Base-by-base conservation (phyloP, 2,113 vertebrate genomes). In the Lagopus leucura region DNA sequence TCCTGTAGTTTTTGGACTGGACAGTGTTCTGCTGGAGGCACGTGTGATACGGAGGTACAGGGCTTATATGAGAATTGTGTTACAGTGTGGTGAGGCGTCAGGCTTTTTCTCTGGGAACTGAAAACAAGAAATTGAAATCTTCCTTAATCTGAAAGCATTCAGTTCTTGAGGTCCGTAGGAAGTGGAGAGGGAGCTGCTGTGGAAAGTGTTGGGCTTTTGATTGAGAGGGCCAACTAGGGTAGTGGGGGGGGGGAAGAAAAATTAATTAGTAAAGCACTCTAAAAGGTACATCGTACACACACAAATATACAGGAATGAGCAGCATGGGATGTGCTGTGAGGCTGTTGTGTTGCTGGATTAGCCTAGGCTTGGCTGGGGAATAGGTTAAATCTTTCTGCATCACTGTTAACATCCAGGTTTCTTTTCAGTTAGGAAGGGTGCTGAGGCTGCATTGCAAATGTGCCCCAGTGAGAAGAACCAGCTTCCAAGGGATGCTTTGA, bases 1-100 rank as follows among this genome's bases (percentile, higher is more conserved):
- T 66, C 4, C 25, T 38, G 0, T 24, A 34, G n/a, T 27, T 64
- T 60, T 25, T 70, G 38, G 16, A 3, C 18, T 36, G 52, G 3
- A 8, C 30, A 28, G 61, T 40, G 75, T 36, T 4, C 20, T 50
- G 40, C 34, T 40, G 58, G 64, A 45, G 14, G 32, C 8, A 32
- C 5, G 4, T 13, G 3, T 60, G 45, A 30, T 27, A 0, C 0
- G 15, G 7, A 47, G 65, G 6, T 52, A 19, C 0, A 8, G 43
- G 11, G 25, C 11, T 88, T 1, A 24, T 16, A 11, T 30, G 16
- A 36, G 22, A 25, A 48, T 20, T 87, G 88, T 50, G 34, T 74
- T 86, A 60, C 25, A 45, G 52, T 1, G 0, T 32, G 30, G 16
- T 19, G 15, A 74, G 21, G 50, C 5, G 10, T 2, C 34, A 50